phyloP scores from a whole-genome alignment of 2,797 vertebrate species.

The Gambelia wislizenii region DNA sequence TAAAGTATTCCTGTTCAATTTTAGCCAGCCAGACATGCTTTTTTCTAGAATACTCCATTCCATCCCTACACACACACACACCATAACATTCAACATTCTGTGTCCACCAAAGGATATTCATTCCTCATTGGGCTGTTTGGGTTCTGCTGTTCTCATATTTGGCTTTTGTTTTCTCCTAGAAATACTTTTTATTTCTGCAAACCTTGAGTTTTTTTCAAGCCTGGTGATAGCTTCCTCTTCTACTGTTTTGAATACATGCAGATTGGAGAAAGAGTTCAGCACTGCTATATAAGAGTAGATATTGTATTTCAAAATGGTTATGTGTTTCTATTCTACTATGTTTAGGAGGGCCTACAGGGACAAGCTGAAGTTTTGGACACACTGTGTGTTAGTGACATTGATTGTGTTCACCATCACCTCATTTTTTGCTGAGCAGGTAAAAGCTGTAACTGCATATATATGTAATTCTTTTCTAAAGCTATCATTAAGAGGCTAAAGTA shows the following conservation, averaged over 20 bases:
- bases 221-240: background rate
- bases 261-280: background rate
- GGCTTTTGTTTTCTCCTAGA: background rate
- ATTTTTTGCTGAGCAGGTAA: slow-evolving; percentile 98
- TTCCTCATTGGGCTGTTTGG: background rate
- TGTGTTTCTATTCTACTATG: slow-evolving; percentile 62
- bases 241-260: background rate
- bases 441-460: slow-evolving; percentile 50
- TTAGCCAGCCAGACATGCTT: background rate
- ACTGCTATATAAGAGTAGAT: background rate
- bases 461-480: slow-evolving; percentile 3
- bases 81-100: background rate
- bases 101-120: background rate
- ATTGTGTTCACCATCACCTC: slow-evolving; percentile 96
- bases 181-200: background rate
- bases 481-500: background rate
- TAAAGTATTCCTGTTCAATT: background rate
- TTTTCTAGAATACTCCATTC: background rate
- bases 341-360: slow-evolving; percentile 94
- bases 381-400: slow-evolving; percentile 93
- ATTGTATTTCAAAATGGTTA: slow-evolving; percentile 33
- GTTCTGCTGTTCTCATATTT: too few relatives aligned
- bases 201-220: background rate
- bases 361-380: slow-evolving; percentile 99
- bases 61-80: background rate